These are phyloP conservation scores for Cerastis rubricosa DNA, from an alignment of 2,888 invertebrate species.

Conservation along the genomic window DNA sequence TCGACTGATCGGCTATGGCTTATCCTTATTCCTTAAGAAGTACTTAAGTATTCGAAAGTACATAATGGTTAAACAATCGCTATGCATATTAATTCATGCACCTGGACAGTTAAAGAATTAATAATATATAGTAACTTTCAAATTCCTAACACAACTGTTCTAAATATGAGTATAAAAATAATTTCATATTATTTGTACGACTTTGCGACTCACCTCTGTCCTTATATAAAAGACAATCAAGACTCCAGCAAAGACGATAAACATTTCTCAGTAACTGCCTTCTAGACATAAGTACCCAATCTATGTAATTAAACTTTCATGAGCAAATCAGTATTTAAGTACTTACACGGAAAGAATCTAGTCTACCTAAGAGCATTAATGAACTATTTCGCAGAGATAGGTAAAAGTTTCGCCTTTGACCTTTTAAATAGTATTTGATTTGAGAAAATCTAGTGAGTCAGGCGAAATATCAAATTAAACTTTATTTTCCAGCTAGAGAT, in stretches of 20 bases:
- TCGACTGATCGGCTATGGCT: neutral
- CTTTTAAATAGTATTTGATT: slow-evolving; percentile 29
- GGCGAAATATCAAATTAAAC: slow-evolving; percentile 23
- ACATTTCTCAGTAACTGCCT: slow-evolving; percentile 15
- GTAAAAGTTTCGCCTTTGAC: slow-evolving; percentile 35
- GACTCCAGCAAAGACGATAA: slow-evolving; percentile 12
- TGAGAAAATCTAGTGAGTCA: slow-evolving; percentile 11
- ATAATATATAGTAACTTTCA: neutral
- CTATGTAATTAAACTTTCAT: slow-evolving; percentile 50
- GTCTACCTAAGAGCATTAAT: slow-evolving; percentile 36
- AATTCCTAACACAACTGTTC: neutral
- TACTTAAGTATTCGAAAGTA: neutral
- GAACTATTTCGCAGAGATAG: slow-evolving; percentile 28
- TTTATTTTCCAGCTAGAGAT: slow-evolving; percentile 4
- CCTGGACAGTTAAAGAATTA: neutral
- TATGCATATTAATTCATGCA: neutral
- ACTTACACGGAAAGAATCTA: slow-evolving; percentile 10
- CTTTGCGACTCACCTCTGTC: neutral
- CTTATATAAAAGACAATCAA: slow-evolving; percentile 6
- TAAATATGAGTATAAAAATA: neutral
- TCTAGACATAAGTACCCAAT: slow-evolving; percentile 12
- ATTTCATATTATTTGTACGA: slow-evolving; percentile 8
- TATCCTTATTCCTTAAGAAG: slow-evolving; percentile 7
- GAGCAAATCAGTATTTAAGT: slow-evolving; percentile 6
- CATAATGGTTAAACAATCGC: slow-evolving; percentile 9